Conservation (phyloP, 1,140 invertebrate species). For the Zaprionus nigranus region DNA sequence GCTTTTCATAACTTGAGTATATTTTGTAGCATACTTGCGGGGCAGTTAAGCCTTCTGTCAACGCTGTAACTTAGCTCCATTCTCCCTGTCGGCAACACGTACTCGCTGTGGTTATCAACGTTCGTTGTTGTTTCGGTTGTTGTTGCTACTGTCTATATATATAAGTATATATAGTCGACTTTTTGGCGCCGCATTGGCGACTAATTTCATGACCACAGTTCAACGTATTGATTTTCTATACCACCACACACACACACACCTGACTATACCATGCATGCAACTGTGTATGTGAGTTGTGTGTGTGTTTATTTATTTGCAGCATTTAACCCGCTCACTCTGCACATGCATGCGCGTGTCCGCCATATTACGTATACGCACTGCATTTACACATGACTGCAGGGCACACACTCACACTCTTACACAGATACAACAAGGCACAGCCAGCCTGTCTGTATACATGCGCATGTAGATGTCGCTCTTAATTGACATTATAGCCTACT, state of each 20-base stretch:
- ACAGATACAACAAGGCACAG: constrained; percentile 51
- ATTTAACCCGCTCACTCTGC: constrained; percentile 58
- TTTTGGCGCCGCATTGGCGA: constrained; percentile 70
- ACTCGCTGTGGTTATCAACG: constrained; percentile 1
- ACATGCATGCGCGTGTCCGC: constrained; percentile 12
- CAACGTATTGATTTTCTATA: constrained; percentile 70
- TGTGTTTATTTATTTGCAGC: constrained; percentile 60
- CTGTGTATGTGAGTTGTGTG: constrained; percentile 5
- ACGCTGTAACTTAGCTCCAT: constrained; percentile 47
- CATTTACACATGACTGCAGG: constrained; percentile 78
- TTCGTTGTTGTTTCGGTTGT: not conserved
- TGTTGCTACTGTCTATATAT: constrained; percentile 15
- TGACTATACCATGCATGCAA: not conserved
- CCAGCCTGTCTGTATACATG: constrained; percentile 28
- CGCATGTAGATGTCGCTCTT: constrained; percentile 52
- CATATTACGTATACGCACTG: constrained; percentile 73
- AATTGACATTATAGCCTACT: constrained; percentile 82
- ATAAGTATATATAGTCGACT: constrained; percentile 57
- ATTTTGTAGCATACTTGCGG: constrained; percentile 55
- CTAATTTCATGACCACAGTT: constrained; percentile 79
- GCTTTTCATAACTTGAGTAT: constrained; percentile 4
- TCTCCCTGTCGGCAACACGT: not conserved
- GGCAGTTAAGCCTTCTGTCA: constrained; percentile 73
- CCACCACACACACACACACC: constrained; percentile 10
- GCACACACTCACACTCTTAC: constrained; percentile 26